Conservation (phyloP, 2,113 vertebrate genomes). For the Collichthys lucidus region DNA sequence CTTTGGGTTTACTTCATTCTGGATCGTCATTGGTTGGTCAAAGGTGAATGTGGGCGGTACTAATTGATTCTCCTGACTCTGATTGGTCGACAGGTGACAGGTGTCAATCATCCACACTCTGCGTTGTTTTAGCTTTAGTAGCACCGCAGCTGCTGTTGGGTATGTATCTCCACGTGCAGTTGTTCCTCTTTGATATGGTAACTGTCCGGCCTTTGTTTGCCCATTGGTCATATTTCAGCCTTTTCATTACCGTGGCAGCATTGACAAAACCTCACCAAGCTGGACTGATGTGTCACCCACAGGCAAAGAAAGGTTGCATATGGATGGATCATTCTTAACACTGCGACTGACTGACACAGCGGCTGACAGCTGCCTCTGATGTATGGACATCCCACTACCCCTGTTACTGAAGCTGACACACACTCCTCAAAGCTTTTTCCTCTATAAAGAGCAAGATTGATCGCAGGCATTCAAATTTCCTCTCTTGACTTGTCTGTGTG, state of each 20-base stretch:
- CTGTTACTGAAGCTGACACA: constrained; percentile 45
- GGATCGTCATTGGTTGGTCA: too few relatives aligned
- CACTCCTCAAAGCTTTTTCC: constrained; percentile 45
- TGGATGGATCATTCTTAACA: constrained; percentile 55
- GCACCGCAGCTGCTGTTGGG: too few relatives aligned
- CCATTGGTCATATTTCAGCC: constrained; percentile 4
- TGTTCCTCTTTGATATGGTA: neutral
- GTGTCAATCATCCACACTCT: too few relatives aligned
- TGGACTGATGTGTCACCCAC: constrained; percentile 22
- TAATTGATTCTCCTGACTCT: too few relatives aligned
- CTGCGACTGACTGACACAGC: constrained; percentile 41
- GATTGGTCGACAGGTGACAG: too few relatives aligned
- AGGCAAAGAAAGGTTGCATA: constrained; percentile 50
- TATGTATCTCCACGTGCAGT: neutral
- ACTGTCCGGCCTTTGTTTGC: neutral
- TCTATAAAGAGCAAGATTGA: constrained; percentile 53
- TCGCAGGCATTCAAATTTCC: constrained; percentile 42
- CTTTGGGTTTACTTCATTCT: too few relatives aligned
- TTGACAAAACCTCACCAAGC: constrained; percentile 14
- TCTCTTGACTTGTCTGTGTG: constrained; percentile 10
- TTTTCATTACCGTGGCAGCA: constrained; percentile 2
- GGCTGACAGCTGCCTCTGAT: constrained; percentile 63
- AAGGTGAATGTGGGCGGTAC: too few relatives aligned
- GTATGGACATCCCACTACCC: constrained; percentile 42
- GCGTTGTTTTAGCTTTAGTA: too few relatives aligned